Evolutionary conservation across 1,140 invertebrate species (phyloP), one percentile per base, ranked within the genome.

Genomic region (Hypothenemus hampei): DNA sequence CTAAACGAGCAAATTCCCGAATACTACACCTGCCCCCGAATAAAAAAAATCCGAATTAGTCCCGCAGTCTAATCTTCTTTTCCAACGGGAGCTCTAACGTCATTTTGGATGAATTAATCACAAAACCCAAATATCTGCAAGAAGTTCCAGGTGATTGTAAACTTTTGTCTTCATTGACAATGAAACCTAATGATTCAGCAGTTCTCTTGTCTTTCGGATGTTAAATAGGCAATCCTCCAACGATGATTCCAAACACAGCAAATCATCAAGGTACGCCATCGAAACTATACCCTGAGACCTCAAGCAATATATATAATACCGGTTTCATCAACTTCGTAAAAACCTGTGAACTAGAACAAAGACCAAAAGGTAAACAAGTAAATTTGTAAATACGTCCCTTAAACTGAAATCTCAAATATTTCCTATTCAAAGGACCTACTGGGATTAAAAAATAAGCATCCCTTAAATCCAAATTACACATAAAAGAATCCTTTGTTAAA

Each of bases 301-400:
- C 3, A 24, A 10, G 7, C 10, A 1, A 10, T 0, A n/a, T n/a
- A n/a, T n/a, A 11, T 21, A 41, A 8, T 7, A 52, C 36, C 10
- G 49, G 24, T 20, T 41, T 52, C 49, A 43, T 36, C 10, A 52
- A 15, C 18, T 51, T 52, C 10, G 49, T 31, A 18, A 44, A 44
- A n/a, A 16, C 23, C 20, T 22, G 21, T 22, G 41, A 21, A 2
- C 18, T 21, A 3, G 22, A 22, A n/a, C 18, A 4, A 22, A 44
- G 18, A 7, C 41, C 41, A 22, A 44, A 44, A 13, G 41, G 41
- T 4, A 44, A 22, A 16, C 41, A 44, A n/a, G 19, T 3, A n/a
- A 44, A 44, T 18, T 44, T 11, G 23, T 22, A 44, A 18, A 44
- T 4, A 18, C 10, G 1, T 7, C 22, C 41, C 2, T 4, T 4